Conservation (phyloP, 1,140 invertebrate species). For the Solenopsis invicta region DNA sequence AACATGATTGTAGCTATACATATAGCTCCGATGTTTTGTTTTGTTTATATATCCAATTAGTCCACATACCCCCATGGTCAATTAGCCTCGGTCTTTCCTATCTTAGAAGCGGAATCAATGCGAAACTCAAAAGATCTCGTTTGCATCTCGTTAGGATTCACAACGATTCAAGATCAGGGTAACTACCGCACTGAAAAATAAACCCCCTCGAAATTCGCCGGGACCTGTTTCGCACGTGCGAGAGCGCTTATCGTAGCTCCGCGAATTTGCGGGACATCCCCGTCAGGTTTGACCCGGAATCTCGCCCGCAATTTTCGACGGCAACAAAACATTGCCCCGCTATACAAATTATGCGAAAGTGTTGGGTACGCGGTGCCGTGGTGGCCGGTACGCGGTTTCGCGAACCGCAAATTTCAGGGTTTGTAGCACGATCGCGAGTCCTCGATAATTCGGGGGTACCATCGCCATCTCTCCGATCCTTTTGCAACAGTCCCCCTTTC, state of each 20-base stretch:
- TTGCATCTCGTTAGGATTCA: not conserved
- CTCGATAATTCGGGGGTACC: conserved; percentile 55
- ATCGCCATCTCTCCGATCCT: not conserved
- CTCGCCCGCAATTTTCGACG: conserved; percentile 49
- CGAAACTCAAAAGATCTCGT: not conserved
- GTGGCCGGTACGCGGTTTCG: conserved; percentile 36
- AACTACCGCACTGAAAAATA: not conserved
- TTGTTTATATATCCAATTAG: too few relatives aligned
- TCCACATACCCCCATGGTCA: too few relatives aligned
- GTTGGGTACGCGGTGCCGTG: conserved; percentile 35
- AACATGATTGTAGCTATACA: too few relatives aligned
- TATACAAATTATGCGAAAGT: conserved; percentile 52
- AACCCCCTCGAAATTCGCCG: not conserved
- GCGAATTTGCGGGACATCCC: conserved; percentile 24
- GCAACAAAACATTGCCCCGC: conserved; percentile 22
- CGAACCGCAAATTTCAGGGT: conserved; percentile 61
- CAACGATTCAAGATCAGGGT: not conserved
- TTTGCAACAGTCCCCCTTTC: not conserved
- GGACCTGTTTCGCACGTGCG: conserved; percentile 23
- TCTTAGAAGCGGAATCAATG: not conserved
- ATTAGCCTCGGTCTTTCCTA: too few relatives aligned
- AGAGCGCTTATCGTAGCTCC: conserved; percentile 9
- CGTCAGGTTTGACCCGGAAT: conserved; percentile 53
- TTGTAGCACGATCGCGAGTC: conserved; percentile 52
- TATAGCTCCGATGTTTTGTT: too few relatives aligned